phyloP scores from a whole-genome alignment of 2,797 vertebrate genomes.

The Anabacerthia variegaticeps region DNA sequence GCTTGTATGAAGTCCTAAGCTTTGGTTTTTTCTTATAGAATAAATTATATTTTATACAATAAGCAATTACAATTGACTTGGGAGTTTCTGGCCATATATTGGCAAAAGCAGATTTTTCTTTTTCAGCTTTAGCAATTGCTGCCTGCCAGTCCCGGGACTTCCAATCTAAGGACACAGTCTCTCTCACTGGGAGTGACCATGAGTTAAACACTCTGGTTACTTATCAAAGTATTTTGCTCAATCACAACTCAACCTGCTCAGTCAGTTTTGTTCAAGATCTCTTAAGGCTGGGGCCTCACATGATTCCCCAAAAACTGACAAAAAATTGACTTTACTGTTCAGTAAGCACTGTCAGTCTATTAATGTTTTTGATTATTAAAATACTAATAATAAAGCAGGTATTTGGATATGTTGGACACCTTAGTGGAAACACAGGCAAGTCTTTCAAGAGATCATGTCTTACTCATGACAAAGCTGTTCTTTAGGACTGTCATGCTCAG shows the following conservation, averaged over 20 bases:
- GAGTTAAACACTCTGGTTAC: background rate
- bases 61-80: background rate
- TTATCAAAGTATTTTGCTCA: background rate
- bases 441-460: background rate
- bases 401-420: background rate
- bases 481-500: background rate
- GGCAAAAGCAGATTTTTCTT: background rate
- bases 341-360: background rate
- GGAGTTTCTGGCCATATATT: background rate
- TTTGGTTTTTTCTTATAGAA: background rate
- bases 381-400: background rate
- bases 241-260: background rate
- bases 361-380: background rate
- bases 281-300: background rate
- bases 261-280: background rate
- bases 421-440: background rate
- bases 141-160: background rate
- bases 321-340: background rate
- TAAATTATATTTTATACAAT: background rate
- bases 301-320: background rate
- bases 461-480: background rate
- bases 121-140: background rate
- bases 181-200: accelerated
- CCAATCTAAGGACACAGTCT: background rate
- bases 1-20: accelerated